Percentiles rank a stretch among this genome's conserved stretches.
Conservation (phyloP, 1,140 invertebrate species). For the Papilio dardanus region DNA sequence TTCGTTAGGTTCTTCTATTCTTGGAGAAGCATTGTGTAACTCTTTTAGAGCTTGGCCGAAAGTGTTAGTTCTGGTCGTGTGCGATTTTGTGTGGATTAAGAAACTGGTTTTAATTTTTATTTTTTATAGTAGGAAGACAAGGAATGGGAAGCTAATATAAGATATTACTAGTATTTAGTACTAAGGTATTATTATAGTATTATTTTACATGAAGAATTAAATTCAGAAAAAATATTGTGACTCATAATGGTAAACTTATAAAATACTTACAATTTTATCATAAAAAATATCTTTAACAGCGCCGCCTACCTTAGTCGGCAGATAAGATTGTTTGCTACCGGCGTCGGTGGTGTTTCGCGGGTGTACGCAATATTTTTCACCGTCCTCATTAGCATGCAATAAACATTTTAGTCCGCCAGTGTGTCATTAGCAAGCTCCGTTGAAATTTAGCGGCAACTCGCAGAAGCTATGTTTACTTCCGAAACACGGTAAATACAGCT, state of each 20-base stretch:
- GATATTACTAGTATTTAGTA: not conserved
- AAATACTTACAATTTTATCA: not conserved
- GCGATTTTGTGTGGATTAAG: not conserved
- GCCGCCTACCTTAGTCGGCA: not conserved
- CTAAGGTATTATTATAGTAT: too few species aligned
- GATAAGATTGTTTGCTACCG: constrained; percentile 38
- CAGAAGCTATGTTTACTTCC: constrained; percentile 23
- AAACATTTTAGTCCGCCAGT: constrained; percentile 21
- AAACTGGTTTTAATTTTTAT: not conserved
- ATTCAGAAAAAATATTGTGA: not conserved
- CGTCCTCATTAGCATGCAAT: constrained; percentile 21
- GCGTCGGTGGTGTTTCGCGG: constrained; percentile 38
- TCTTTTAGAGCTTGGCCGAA: constrained; percentile 25
- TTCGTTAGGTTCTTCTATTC: constrained; percentile 49
- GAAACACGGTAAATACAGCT: constrained; percentile 27
- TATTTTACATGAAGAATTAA: not conserved
- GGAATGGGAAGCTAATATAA: not conserved
- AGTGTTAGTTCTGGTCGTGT: constrained; percentile 15
- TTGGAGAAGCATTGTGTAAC: constrained; percentile 39
- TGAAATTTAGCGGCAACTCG: constrained; percentile 31
- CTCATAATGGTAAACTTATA: not conserved
- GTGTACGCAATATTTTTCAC: constrained; percentile 47
- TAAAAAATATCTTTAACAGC: not conserved
- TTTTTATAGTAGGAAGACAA: not conserved
- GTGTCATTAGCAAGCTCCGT: constrained; percentile 23